A percentile compares a stretch with the other conserved stretches of the same genome.
Evolutionary conservation across 1,140 invertebrate genomes (phyloP).

Genomic region (Adoxophyes honmai): DNA sequence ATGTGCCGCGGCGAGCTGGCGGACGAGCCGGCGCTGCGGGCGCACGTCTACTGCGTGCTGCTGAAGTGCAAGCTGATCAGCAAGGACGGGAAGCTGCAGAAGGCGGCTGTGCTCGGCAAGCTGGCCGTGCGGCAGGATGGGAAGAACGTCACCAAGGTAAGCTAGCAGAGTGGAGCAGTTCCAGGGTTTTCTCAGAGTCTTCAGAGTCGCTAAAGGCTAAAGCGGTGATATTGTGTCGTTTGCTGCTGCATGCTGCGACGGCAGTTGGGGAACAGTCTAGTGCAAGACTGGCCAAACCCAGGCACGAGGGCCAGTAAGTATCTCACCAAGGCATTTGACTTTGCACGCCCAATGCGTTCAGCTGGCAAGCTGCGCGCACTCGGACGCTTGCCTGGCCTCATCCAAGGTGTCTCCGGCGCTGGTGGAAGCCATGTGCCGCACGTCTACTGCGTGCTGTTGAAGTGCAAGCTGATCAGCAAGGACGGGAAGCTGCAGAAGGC

Average conservation of each 20-base stretch:
- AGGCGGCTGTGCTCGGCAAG: slow-evolving; percentile 45
- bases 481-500: slow-evolving; percentile 61
- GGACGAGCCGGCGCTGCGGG: slow-evolving; percentile 37
- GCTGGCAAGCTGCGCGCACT: slow-evolving; percentile 58
- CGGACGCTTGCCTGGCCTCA: slow-evolving; percentile 44
- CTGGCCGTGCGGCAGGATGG: slow-evolving; percentile 33
- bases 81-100: slow-evolving; percentile 64
- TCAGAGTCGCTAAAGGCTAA: no score
- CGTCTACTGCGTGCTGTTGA: slow-evolving; percentile 60
- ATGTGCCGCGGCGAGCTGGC: slow-evolving; percentile 39
- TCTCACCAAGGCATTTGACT: no score
- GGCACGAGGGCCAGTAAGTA: no score
- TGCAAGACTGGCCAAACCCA: no score
- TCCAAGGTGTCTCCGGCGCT: slow-evolving; percentile 36
- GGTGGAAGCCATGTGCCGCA: slow-evolving; percentile 42
- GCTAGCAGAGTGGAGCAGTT: no score
- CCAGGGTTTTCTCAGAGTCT: no score
- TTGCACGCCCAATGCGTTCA: no score
- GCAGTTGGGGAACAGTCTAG: no score
- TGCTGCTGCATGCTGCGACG: no score
- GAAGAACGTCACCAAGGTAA: slow-evolving; percentile 55
- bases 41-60: slow-evolving; percentile 60
- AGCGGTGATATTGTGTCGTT: no score
- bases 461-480: slow-evolving; percentile 61
- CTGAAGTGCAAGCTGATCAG: slow-evolving; percentile 57